These are phyloP conservation scores for Anthoscopus minutus DNA, from an alignment of 2,113 vertebrate genomes.

Conservation along the genomic window DNA sequence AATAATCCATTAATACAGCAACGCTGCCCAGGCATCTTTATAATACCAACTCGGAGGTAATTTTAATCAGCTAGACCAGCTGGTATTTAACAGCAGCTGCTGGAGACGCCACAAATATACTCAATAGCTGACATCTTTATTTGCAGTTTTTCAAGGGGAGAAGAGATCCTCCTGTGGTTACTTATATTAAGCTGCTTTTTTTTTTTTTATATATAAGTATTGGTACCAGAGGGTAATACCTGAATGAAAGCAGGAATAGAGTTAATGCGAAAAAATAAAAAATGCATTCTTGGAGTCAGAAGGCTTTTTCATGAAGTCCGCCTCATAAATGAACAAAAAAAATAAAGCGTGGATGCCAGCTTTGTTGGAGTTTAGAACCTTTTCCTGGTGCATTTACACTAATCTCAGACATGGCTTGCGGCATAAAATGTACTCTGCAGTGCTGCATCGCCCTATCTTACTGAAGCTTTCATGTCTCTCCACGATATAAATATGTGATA, in stretches of 20 bases:
- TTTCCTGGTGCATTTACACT: constrained; percentile 33
- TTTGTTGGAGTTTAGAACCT: constrained; percentile 57
- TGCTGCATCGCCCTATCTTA: background rate
- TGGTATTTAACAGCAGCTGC: constrained; percentile 89
- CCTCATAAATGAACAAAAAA: constrained; percentile 17
- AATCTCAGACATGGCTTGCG: background rate
- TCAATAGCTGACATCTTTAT: constrained; percentile 87
- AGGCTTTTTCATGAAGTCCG: constrained; percentile 40
- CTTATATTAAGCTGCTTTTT: constrained; percentile 71
- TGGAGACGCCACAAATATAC: constrained; percentile 85
- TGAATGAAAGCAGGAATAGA: constrained; percentile 22
- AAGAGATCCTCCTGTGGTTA: constrained; percentile 81
- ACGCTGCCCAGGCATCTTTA: constrained; percentile 85
- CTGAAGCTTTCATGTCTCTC: constrained; percentile 1
- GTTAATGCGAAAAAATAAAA: constrained; percentile 48
- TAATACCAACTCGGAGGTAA: constrained; percentile 88
- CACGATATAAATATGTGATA: constrained; percentile 21
- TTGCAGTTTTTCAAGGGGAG: constrained; percentile 84
- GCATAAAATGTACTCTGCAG: constrained; percentile 22
- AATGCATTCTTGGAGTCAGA: constrained; percentile 3
- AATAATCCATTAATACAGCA: constrained; percentile 91
- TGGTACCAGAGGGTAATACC: constrained; percentile 50
- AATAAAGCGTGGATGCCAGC: background rate
- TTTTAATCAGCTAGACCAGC: constrained; percentile 90
- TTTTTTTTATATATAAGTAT: background rate